A percentile compares a stretch with the other conserved stretches of the same genome.
Conservation (phyloP, 2,797 vertebrate species). For the Lepus townsendii region DNA sequence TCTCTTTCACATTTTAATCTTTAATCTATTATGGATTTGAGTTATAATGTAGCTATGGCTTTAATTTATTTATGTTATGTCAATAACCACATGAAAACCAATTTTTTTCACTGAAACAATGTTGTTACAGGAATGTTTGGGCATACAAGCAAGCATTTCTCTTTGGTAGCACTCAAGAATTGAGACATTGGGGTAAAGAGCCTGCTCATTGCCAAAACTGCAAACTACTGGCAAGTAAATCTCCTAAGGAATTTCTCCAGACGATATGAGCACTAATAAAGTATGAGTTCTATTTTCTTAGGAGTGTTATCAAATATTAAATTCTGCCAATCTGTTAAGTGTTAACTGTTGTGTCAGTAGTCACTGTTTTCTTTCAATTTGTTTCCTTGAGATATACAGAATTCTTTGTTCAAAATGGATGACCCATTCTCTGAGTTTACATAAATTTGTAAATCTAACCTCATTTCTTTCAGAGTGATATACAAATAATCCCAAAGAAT, state of each 20-base stretch:
- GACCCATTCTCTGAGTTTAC: background rate
- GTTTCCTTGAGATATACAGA: slow-evolving; percentile 9
- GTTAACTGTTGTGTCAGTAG: background rate
- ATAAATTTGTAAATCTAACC: background rate
- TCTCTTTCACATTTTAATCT: background rate
- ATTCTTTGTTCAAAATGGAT: slow-evolving; percentile 5
- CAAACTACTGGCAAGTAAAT: background rate
- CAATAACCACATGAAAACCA: background rate
- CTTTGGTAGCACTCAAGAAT: background rate
- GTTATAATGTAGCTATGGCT: background rate
- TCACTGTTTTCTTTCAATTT: slow-evolving; percentile 9
- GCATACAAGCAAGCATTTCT: background rate
- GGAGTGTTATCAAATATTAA: background rate
- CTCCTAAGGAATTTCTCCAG: background rate
- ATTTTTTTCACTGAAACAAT: background rate
- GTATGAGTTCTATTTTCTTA: background rate
- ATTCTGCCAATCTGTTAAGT: background rate
- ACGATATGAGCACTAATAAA: background rate
- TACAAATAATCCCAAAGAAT: background rate
- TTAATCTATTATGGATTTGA: background rate
- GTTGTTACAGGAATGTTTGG: background rate
- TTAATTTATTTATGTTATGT: background rate
- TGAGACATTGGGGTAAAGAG: background rate
- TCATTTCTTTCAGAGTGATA: slow-evolving; percentile 25
- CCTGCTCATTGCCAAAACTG: background rate